Evolutionary conservation across 37 sponge, comb jelly and placozoan species (phyloP), one percentile per base, ranked within the genome.

Genomic region (Agelas oroides): DNA sequence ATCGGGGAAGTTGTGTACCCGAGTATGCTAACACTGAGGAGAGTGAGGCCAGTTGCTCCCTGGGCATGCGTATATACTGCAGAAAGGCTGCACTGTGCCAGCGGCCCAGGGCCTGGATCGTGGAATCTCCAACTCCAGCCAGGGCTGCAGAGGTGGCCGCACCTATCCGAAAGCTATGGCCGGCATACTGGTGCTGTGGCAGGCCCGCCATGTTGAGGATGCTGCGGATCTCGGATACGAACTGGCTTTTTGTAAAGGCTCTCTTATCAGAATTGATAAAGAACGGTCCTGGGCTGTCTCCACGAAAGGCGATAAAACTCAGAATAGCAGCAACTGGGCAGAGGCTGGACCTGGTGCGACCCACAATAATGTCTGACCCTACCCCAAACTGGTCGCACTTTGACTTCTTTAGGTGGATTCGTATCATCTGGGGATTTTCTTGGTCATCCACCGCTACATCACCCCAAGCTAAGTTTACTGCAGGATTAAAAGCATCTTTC

Each of bases 331-430:
- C 56, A 23, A 86, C 73, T 46, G 80, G 87, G 73, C 87, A 86
- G 34, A 79, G 53, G 53, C 15, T 15, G 33, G 5, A 20, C 13
- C 65, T 65, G 27, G 80, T 63, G 3, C 55, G 35, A 18, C 73
- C 73, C 18, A 84, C 55, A 64, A 75, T 53, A 21, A 84, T 38
- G 20, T 75, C 37, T 8, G 53, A 76, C 34, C 80, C 87, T 55
- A 69, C 77, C 6, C 86, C 86, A 20, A 69, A 40, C 62, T 85
- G 86, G 78, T 85, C 86, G 25, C 53, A 46, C 28, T 86, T 86
- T 12, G 87, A 79, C 30, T 3, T 23, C 56, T 71, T 70, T 17
- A 86, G 54, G 1, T 63, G 57, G 19, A 86, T 54, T 38, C 52
- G 23, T 56, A 86, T 12, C 52, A 79, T 33, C 24, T 5, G 8